Base-by-base conservation (phyloP, 2,888 invertebrate genomes). In the Pheosia gnoma region DNA sequence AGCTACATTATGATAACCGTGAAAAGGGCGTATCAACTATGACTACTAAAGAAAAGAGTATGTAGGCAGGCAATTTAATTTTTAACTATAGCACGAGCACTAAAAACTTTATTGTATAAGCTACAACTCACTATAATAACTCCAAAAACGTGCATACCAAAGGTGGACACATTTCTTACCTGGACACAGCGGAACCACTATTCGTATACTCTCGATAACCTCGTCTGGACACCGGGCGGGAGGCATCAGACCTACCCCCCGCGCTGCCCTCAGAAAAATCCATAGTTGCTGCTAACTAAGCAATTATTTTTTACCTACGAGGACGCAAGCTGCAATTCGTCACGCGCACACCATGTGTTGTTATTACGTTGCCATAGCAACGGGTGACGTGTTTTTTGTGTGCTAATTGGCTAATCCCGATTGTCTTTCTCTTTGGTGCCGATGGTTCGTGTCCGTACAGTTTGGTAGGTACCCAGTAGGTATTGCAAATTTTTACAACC, bases 261-360 rank as follows among this genome's bases (percentile, higher is more conserved):
- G 80, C 80, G 51, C 84, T 88, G 74, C 84, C 83, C 62, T 91
- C 93, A 67, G 90, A 88, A 89, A 84, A 93, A 91, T 93, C 93
- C 93, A 93, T 93, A 92, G 80, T 77, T 66, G 25, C 65, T 57
- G 63, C 53, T 55, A 60, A 65, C 43, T 72, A 74, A 25, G 25
- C 25, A 25, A 75, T 74, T 75, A 66, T 41, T 59, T 82, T 84
- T 81, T 80, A 80, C 79, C 75, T 76, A 69, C 74, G 74, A 74
- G 72, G 76, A 65, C 74, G 63, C 79, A 81, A 84, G 76, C 69
- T 74, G 69, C 63, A 57, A 71, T 66, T 67, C 75, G 84, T 84
- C 88, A 87, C 81, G 87, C 90, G 87, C 87, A 83, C 75, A 82
- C 69, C 76, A 65, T 69, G 77, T 91, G 91, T 89, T 87, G 85